Base-by-base conservation (phyloP, 2,888 invertebrate species). In the Microplitis manilae region DNA sequence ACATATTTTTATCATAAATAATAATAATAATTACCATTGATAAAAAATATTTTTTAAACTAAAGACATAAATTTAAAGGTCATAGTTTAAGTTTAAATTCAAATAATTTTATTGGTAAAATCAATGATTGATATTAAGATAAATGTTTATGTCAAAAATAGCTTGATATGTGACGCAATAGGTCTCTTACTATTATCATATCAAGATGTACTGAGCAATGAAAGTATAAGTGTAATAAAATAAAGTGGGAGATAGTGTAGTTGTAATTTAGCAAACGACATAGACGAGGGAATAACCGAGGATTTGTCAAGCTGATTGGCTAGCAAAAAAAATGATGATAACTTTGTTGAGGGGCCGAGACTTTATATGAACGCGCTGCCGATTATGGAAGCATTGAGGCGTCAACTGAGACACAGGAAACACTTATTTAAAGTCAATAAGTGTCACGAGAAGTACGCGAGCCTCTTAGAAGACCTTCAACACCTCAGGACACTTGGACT, bases 261-360 rank as follows among this genome's bases (percentile, higher is more conserved):
- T 30, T 61, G 40, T 67, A 13, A 64, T 62, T 64, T 40, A n/a
- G 40, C 73, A 15, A 73, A 41, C 17, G 30, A 73, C 1, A 64
- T 30, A 73, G 17, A 39, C 39, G 38, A 73, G 77, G 73, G 77
- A 77, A 77, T 73, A 69, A 69, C 73, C 73, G 70, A 15, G 9
- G 17, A 73, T 40, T 67, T 59, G 13, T 64, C 62, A 30, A 41
- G 68, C 50, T 69, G 59, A 70, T 68, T 69, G 73, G 72, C 15
- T 41, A 64, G 61, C 40, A 50, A 38, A 9, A 41, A 41, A 39
- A 7, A 38, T 8, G 30, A 13, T 9, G 30, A 39, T 8, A 15
- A 67, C 38, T 7, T 65, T 20, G 30, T 67, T 20, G 68, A 13
- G 50, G 65, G 59, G 64, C 60, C 61, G 76, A 41, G 50, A 17